phyloP scores from a whole-genome alignment of 2,797 vertebrate species.

The Chrosomus eos region DNA sequence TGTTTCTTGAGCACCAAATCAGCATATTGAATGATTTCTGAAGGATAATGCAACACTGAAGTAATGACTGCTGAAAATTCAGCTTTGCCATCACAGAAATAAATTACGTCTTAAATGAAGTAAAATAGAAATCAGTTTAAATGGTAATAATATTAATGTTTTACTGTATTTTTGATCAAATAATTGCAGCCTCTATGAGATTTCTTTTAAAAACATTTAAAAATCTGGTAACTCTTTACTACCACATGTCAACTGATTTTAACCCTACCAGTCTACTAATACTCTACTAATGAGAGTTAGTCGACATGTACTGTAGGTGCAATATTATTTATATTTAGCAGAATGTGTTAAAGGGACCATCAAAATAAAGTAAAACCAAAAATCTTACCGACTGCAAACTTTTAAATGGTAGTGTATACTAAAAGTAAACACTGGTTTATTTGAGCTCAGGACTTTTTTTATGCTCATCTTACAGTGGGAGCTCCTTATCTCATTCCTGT shows the following conservation, averaged over 20 bases:
- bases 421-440: not conserved
- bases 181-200: not conserved
- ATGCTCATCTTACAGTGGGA: conserved; percentile 70
- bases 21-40: not conserved
- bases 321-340: too few species aligned
- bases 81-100: not conserved
- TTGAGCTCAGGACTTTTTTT: conserved; percentile 29
- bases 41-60: not conserved
- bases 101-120: not conserved
- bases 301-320: too few species aligned
- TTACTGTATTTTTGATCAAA: not conserved
- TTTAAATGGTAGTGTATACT: not conserved
- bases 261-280: too few species aligned
- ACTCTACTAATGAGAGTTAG: too few species aligned
- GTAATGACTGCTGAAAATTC: not conserved
- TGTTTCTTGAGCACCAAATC: not conserved
- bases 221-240: too few species aligned
- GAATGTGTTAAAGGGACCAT: too few species aligned
- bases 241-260: too few species aligned
- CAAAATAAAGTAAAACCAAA: too few species aligned
- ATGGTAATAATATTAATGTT: not conserved
- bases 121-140: not conserved
- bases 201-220: not conserved
- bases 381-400: not conserved
- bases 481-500: conserved; percentile 55